Conservation (phyloP, 2,888 invertebrate genomes). For the Cabera pusaria region DNA sequence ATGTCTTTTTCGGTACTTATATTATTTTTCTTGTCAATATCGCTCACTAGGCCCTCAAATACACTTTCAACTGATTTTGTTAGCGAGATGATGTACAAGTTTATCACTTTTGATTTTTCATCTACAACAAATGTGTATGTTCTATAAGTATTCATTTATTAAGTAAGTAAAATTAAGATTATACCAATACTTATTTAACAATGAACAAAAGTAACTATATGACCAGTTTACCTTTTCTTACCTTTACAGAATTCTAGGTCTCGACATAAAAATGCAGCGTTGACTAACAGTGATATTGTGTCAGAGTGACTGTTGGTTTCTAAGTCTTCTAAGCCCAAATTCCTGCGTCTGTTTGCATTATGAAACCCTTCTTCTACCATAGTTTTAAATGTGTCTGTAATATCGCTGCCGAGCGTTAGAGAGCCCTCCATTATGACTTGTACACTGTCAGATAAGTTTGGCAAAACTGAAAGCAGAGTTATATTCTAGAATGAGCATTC, state of each 20-base stretch:
- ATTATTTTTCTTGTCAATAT: constrained; percentile 23
- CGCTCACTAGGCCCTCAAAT: constrained; percentile 41
- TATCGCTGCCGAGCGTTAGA: constrained; percentile 58
- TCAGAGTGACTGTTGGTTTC: constrained; percentile 25
- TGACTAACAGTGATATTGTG: constrained; percentile 40
- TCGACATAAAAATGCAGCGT: constrained; percentile 46
- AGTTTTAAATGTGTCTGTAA: constrained; percentile 49
- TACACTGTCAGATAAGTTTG: constrained; percentile 36
- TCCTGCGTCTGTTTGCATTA: too few species aligned
- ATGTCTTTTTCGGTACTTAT: constrained; percentile 19
- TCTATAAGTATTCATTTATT: too few species aligned
- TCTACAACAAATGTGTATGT: constrained; percentile 18
- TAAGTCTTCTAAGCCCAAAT: background rate
- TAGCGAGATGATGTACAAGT: constrained; percentile 51
- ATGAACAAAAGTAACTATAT: too few species aligned
- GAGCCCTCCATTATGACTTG: constrained; percentile 64
- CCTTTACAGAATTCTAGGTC: constrained; percentile 49
- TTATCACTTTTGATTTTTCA: constrained; percentile 40
- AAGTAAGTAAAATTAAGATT: too few species aligned
- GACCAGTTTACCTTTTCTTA: too few species aligned
- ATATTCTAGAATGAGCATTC: too few species aligned
- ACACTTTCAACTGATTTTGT: constrained; percentile 45
- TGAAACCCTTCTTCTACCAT: constrained; percentile 41
- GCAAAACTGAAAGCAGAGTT: constrained; percentile 17
- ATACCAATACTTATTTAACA: too few species aligned